Evolutionary conservation across 2,113 vertebrate genomes (phyloP).

Genomic region (Caracal caracal): DNA sequence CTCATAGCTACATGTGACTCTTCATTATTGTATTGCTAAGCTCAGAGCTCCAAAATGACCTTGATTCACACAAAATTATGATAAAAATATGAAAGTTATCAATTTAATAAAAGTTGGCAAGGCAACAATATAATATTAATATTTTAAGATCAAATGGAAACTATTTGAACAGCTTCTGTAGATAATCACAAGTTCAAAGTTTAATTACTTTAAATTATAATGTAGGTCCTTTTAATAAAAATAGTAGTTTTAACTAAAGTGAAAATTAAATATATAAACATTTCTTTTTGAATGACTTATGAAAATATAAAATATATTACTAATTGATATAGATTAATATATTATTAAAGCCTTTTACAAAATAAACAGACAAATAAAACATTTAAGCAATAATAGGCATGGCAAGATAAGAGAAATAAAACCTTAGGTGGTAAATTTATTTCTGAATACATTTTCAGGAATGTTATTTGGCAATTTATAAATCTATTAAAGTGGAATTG

Average conservation of each 20-base stretch:
- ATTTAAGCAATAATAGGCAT: background rate
- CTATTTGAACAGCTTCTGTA: background rate
- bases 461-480: slow-evolving; percentile 70
- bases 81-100: background rate
- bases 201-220: background rate
- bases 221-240: background rate
- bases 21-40: background rate
- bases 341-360: background rate
- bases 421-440: slow-evolving; percentile 56
- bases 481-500: slow-evolving; percentile 72
- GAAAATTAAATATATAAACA: background rate
- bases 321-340: background rate
- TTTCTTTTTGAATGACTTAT: background rate
- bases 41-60: background rate
- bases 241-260: background rate
- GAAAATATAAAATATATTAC: background rate
- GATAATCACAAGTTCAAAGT: background rate
- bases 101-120: background rate
- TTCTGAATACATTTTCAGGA: slow-evolving; percentile 50
- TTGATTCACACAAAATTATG: background rate
- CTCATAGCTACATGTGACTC: background rate
- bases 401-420: slow-evolving; percentile 7
- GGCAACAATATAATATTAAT: background rate
- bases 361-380: background rate
- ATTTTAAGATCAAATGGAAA: background rate